Evolutionary conservation across 2,113 vertebrate species (phyloP), one percentile per base, ranked within the genome.

Genomic region (Xyliphius kryptos): DNA sequence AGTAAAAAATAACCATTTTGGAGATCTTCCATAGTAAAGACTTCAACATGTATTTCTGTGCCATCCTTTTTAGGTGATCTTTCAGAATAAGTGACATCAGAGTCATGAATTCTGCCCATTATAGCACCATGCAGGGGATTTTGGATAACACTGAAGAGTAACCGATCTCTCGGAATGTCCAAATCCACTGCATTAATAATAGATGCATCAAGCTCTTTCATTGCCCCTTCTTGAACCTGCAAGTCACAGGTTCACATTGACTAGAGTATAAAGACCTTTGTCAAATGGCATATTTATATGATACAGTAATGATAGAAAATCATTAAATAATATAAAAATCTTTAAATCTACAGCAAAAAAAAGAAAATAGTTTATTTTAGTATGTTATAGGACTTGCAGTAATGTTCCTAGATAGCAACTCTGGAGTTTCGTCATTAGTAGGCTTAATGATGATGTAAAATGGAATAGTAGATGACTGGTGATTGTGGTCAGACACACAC

Each of bases 371-470:
- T n/a, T n/a, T n/a, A n/a, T n/a, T n/a, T n/a, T n/a, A 32, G 26
- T 32, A 32, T n/a, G n/a, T n/a, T n/a, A n/a, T 32, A 32, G 7
- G 10, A 37, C 94, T 82, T 80, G 97, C 96, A 0, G 89, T 94
- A 76, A 99, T 88, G 77, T 97, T 96, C 54, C 82, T 84, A 61
- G 86, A 78, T 74, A 83, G 72, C 56, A 99, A 89, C 72, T 93
- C 88, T 54, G 96, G 96, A 19, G 79, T 67, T 82, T 99, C 96
- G 41, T 99, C 96, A 61, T 99, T 99, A 6, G 81, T 90, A 6
- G 94, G 91, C 26, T 72, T 90, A 74, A 99, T 95, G 13, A 83
- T 74, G 15, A 98, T 67, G 14, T 87, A 86, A 79, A 98, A 91
- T 0, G 86, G 74, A 4, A 76, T 77, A 2, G 86, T 80, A 67